A percentile compares a stretch with the other conserved stretches of the same genome.
phyloP scores from a whole-genome alignment of 2,113 vertebrate genomes.

The Arizona elegans region DNA sequence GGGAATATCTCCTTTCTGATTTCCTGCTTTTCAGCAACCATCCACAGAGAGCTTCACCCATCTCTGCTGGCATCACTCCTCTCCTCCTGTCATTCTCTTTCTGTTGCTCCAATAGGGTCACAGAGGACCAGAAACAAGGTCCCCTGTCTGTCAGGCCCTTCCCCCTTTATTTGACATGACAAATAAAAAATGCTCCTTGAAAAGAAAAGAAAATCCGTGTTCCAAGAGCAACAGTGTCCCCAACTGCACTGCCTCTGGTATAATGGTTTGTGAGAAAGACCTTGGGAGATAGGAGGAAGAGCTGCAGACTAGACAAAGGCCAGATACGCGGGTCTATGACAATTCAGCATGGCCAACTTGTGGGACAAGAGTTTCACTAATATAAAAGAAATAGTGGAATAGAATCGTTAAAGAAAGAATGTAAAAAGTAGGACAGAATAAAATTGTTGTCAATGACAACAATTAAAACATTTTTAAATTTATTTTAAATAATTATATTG shows the following conservation, averaged over 20 bases:
- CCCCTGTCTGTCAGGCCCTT: background rate
- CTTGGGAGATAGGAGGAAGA: background rate
- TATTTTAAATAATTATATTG: no score
- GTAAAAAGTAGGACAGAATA: no score
- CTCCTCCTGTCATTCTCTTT: no score
- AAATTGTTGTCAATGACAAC: no score
- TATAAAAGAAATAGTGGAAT: no score
- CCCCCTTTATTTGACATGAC: background rate
- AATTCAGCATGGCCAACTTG: no score
- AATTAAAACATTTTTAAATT: no score
- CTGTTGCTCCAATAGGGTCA: background rate
- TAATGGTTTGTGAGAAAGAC: background rate
- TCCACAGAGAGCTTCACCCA: background rate
- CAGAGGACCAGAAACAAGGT: background rate
- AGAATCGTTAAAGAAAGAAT: no score
- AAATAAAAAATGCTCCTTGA: background rate
- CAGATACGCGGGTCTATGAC: background rate
- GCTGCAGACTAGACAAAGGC: background rate
- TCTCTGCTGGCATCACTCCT: background rate
- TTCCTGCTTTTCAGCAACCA: background rate
- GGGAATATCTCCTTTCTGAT: background rate
- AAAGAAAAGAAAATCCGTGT: background rate
- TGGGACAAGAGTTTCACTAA: no score
- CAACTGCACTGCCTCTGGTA: background rate
- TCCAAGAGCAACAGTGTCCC: background rate